phyloP scores from a whole-genome alignment of 2,888 invertebrate species.

The Automeris io region DNA sequence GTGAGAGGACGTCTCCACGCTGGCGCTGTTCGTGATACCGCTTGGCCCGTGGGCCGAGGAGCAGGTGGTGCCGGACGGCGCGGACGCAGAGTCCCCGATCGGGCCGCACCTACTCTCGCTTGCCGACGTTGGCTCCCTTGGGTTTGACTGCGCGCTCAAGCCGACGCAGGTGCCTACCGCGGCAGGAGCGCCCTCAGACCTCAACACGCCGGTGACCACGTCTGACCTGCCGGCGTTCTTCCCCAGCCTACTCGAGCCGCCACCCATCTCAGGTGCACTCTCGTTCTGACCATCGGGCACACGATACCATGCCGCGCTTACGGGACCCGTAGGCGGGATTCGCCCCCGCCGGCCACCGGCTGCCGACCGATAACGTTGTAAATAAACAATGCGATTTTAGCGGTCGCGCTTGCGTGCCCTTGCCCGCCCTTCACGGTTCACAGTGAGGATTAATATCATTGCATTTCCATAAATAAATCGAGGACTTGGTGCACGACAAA shows the following conservation, averaged over 20 bases:
- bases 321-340: constrained; percentile 43
- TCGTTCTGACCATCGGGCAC: constrained; percentile 19
- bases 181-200: constrained; percentile 84
- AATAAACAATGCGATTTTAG: constrained; percentile 54
- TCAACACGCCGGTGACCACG: constrained; percentile 97
- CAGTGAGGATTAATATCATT: constrained; percentile 15
- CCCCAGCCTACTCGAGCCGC: constrained; percentile 91
- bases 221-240: constrained; percentile 96
- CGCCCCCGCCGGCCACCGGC: constrained; percentile 35
- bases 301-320: constrained; percentile 14
- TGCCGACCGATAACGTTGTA: constrained; percentile 59
- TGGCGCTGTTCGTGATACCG: constrained; percentile 77
- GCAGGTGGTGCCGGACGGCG: constrained; percentile 81
- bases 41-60: constrained; percentile 78
- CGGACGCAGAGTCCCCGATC: constrained; percentile 63
- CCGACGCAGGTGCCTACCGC: constrained; percentile 47
- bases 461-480: neutral
- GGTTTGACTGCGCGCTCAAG: constrained; percentile 74
- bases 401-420: constrained; percentile 26
- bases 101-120: constrained; percentile 73
- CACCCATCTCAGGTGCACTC: constrained; percentile 93
- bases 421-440: constrained; percentile 27
- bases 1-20: constrained; percentile 74
- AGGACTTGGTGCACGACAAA: neutral
- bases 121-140: constrained; percentile 75